Conservation (phyloP, 2,888 invertebrate genomes). For the Ophion ellenae region DNA sequence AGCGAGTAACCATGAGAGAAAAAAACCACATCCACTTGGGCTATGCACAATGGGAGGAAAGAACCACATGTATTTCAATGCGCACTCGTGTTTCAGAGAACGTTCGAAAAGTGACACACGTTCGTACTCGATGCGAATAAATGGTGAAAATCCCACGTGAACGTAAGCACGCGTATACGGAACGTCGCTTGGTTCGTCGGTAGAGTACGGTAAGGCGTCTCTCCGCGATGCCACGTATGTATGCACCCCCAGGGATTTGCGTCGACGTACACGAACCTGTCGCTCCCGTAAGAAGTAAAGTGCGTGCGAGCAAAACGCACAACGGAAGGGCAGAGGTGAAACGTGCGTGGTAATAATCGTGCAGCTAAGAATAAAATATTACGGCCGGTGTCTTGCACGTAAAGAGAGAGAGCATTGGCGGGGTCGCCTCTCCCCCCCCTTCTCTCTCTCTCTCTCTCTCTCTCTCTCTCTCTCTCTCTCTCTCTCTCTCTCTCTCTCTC, state of each 20-base stretch:
- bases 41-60: conserved; percentile 13
- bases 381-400: conserved; percentile 36
- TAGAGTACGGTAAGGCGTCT: not conserved
- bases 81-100: not conserved
- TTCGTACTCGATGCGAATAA: conserved; percentile 19
- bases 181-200: not conserved
- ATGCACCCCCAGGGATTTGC: not conserved
- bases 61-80: conserved; percentile 8
- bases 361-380: conserved; percentile 52
- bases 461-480: no score
- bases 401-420: conserved; percentile 72
- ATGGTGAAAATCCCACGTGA: conserved; percentile 15
- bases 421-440: no score
- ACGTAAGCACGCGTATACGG: not conserved
- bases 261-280: conserved; percentile 28
- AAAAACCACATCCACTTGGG: not conserved
- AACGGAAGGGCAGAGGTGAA: conserved; percentile 52
- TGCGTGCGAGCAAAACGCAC: conserved; percentile 44
- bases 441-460: no score
- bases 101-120: conserved; percentile 16
- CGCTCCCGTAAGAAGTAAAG: conserved; percentile 33
- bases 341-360: conserved; percentile 57
- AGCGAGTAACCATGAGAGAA: not conserved
- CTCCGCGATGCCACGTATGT: conserved; percentile 9
- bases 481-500: no score